These are phyloP conservation scores for Pantherophis vulpinus DNA, from an alignment of 2,797 vertebrate genomes.

Conservation along the genomic window DNA sequence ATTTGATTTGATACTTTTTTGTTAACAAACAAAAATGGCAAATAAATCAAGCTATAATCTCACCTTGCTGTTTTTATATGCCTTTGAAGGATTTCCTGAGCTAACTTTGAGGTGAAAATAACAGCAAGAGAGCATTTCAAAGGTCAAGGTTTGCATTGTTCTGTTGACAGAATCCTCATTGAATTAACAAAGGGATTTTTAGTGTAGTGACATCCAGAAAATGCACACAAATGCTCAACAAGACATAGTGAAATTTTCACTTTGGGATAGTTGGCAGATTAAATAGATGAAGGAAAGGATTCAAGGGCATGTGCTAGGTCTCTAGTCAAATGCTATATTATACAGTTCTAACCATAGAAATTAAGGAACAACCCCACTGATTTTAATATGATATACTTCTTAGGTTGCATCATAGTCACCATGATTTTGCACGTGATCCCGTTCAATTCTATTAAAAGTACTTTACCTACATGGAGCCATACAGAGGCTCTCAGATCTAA, in stretches of 20 bases:
- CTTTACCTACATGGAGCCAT: neutral
- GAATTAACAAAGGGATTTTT: neutral
- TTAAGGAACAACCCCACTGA: neutral
- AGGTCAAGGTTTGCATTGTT: neutral
- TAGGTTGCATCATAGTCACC: slow-evolving; percentile 8
- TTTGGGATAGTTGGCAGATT: neutral
- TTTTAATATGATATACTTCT: neutral
- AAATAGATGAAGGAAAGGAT: neutral
- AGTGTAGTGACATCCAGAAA: neutral
- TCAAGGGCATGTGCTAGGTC: neutral
- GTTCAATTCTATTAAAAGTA: neutral
- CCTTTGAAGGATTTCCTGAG: neutral
- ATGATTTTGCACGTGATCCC: slow-evolving; percentile 41
- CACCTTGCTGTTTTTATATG: neutral
- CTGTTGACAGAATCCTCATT: neutral
- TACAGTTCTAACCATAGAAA: neutral
- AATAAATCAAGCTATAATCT: neutral
- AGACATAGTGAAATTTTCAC: neutral
- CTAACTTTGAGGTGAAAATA: slow-evolving; percentile 29
- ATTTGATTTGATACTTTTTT: neutral
- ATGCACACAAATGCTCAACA: neutral
- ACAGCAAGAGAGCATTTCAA: neutral
- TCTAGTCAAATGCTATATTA: neutral
- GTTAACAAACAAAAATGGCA: neutral
- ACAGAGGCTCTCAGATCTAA: neutral